Conservation (phyloP, 2,113 vertebrate genomes). For the Pelmatolapia mariae region DNA sequence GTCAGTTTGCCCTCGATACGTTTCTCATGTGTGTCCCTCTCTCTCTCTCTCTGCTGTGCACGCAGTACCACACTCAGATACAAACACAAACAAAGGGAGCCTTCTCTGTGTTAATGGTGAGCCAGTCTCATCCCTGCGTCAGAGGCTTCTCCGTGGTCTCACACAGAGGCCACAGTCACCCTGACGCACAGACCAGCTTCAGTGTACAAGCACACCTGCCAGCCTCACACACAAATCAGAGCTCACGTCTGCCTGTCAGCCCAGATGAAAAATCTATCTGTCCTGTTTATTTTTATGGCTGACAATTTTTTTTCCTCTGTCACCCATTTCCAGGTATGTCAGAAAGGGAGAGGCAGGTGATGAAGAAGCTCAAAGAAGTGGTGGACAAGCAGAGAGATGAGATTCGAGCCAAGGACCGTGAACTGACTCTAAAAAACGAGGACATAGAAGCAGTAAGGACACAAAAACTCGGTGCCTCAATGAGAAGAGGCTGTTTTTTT, state of each 20-base stretch:
- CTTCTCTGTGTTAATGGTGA: conserved; percentile 51
- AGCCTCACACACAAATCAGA: not conserved
- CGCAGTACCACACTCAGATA: not conserved
- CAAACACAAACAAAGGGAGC: conserved; percentile 60
- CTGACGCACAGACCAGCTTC: conserved; percentile 39
- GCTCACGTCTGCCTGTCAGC: not conserved
- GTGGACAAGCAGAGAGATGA: conserved; percentile 97
- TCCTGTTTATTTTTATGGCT: not conserved
- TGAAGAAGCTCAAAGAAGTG: conserved; percentile 98
- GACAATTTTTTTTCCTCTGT: not conserved
- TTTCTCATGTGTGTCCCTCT: not conserved
- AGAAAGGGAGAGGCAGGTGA: conserved; percentile 92
- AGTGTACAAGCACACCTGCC: conserved; percentile 48
- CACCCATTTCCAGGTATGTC: conserved; percentile 82
- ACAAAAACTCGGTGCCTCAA: not conserved
- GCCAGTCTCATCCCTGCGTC: conserved; percentile 42
- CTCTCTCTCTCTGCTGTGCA: not conserved
- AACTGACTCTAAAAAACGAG: conserved; percentile 89
- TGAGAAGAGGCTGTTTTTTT: not conserved
- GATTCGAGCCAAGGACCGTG: conserved; percentile 93
- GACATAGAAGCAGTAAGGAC: conserved; percentile 89
- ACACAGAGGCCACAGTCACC: conserved; percentile 64
- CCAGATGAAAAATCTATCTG: not conserved
- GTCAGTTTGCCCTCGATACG: not conserved
- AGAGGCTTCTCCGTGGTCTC: conserved; percentile 45